Percentiles rank a stretch among this genome's conserved stretches.
These are phyloP conservation scores for Boleophthalmus pectinirostris DNA, from an alignment of 2,113 vertebrate genomes.

Conservation along the genomic window DNA sequence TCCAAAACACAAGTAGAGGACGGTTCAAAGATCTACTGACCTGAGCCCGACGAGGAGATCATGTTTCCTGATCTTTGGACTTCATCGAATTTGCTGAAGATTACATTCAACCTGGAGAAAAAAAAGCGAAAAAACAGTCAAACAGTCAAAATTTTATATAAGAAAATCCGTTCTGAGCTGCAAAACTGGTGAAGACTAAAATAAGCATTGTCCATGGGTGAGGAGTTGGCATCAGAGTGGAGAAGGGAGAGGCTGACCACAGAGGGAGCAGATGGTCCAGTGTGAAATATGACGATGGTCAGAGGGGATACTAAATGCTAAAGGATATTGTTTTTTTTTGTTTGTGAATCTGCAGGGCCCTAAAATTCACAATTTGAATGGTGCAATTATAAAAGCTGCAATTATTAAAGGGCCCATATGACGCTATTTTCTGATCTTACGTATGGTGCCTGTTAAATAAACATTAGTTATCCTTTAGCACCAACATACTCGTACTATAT, in stretches of 20 bases:
- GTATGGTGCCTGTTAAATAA: too few species aligned
- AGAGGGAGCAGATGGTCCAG: slow-evolving; percentile 19
- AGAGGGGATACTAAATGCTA: not conserved
- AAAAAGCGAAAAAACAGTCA: not conserved
- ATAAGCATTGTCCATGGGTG: slow-evolving; percentile 21
- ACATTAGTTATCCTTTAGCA: too few species aligned
- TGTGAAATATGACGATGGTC: not conserved
- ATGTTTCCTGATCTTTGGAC: slow-evolving; percentile 98
- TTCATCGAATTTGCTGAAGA: slow-evolving; percentile 97
- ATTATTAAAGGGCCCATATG: too few species aligned
- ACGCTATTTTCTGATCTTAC: too few species aligned
- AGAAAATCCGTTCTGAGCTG: not conserved
- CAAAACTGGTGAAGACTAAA: slow-evolving; percentile 25
- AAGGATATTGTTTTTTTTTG: not conserved
- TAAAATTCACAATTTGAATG: too few species aligned
- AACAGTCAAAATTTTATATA: not conserved
- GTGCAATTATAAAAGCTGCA: too few species aligned
- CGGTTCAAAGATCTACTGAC: slow-evolving; percentile 74
- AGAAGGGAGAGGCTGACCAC: not conserved
- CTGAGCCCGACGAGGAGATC: slow-evolving; percentile 86
- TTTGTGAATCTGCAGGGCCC: not conserved
- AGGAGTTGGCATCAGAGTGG: slow-evolving; percentile 19
- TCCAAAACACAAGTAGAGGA: not conserved
- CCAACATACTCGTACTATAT: too few species aligned
- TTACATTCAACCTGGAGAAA: slow-evolving; percentile 92